Conservation (phyloP, 2,797 vertebrate genomes). For the Antrozous pallidus region DNA sequence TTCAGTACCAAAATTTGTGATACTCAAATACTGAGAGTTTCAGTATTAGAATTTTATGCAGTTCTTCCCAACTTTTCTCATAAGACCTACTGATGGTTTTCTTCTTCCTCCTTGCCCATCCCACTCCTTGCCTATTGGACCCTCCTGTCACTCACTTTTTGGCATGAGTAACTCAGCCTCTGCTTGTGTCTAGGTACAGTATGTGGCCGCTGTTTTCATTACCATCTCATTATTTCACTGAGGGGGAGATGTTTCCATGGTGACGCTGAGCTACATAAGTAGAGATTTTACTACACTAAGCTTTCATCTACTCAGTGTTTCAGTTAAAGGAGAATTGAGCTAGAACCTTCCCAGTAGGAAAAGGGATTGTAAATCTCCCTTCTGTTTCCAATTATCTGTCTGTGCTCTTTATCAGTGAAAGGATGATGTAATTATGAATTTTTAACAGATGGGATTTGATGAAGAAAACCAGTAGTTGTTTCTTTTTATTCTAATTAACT, state of each 20-base stretch:
- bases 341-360: slow-evolving; percentile 63
- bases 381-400: not conserved
- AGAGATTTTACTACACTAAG: slow-evolving; percentile 70
- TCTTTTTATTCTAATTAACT: slow-evolving; percentile 51
- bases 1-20: not conserved
- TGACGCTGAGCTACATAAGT: slow-evolving; percentile 61
- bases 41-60: slow-evolving; percentile 27
- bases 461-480: slow-evolving; percentile 26
- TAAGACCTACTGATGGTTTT: not conserved
- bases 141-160: slow-evolving; percentile 54
- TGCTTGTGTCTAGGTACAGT: slow-evolving; percentile 67
- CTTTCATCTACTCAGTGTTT: slow-evolving; percentile 62
- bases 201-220: slow-evolving; percentile 75
- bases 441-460: slow-evolving; percentile 30
- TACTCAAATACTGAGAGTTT: slow-evolving; percentile 31
- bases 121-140: not conserved
- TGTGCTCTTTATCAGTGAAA: slow-evolving; percentile 35
- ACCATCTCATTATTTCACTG: slow-evolving; percentile 75
- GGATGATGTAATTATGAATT: slow-evolving; percentile 43
- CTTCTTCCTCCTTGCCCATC: not conserved
- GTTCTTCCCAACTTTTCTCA: not conserved
- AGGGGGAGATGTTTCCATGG: slow-evolving; percentile 76
- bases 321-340: slow-evolving; percentile 52
- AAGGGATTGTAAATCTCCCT: slow-evolving; percentile 37
- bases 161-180: slow-evolving; percentile 51